Conservation (phyloP, 2,797 vertebrate species). For the Sternarchorhynchus goeldii region DNA sequence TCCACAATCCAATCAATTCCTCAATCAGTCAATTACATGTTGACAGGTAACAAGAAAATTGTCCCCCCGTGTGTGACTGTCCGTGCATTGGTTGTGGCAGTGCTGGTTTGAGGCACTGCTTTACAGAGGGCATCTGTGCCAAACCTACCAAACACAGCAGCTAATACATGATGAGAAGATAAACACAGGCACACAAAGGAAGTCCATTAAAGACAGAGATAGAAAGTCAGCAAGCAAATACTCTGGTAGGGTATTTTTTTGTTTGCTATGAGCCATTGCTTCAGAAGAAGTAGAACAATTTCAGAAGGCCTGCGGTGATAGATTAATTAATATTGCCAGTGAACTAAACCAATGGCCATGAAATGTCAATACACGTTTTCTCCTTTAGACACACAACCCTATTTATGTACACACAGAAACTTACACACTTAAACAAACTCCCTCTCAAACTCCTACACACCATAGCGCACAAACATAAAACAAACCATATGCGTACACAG, state of each 20-base stretch:
- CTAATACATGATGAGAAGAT: slow-evolving; percentile 43
- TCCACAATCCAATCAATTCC: slow-evolving; percentile 51
- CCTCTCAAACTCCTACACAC: slow-evolving; percentile 16
- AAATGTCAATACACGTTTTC: not conserved
- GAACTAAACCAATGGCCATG: not conserved
- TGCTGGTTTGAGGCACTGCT: slow-evolving; percentile 37
- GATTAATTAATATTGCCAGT: slow-evolving; percentile 11
- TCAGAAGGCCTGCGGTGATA: not conserved
- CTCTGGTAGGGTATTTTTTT: slow-evolving; percentile 1
- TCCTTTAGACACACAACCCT: not conserved
- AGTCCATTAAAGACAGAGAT: slow-evolving; percentile 46
- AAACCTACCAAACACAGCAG: slow-evolving; percentile 40
- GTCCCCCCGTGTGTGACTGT: slow-evolving; percentile 20
- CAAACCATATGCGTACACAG: not conserved
- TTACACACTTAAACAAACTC: slow-evolving; percentile 10
- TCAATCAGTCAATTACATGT: slow-evolving; percentile 56
- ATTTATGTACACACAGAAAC: slow-evolving; percentile 55
- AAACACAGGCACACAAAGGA: slow-evolving; percentile 35
- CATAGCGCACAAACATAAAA: not conserved
- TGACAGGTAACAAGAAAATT: slow-evolving; percentile 51
- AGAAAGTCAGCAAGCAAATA: slow-evolving; percentile 22
- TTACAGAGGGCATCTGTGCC: slow-evolving; percentile 26
- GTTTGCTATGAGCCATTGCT: slow-evolving; percentile 2
- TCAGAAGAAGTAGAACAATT: not conserved
- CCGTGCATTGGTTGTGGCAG: slow-evolving; percentile 37